A percentile compares a stretch with the other conserved stretches of the same genome.
phyloP scores from a whole-genome alignment of 2,888 invertebrate genomes.

The Lasioglossum malachurum region DNA sequence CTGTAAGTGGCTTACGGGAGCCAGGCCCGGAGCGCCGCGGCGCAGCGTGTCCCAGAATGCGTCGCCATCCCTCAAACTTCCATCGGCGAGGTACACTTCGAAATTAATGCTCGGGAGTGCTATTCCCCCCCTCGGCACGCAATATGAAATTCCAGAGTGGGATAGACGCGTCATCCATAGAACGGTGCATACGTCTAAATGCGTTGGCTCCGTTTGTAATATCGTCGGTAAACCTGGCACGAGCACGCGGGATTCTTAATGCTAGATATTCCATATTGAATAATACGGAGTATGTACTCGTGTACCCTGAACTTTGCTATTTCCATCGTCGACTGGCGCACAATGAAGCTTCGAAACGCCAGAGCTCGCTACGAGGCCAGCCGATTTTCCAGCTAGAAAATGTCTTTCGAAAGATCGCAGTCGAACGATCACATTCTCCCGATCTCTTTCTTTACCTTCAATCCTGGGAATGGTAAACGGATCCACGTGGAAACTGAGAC shows the following conservation, averaged over 20 bases:
- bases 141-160: conserved; percentile 75
- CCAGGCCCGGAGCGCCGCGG: background rate
- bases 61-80: conserved; percentile 46
- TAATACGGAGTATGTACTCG: conserved; percentile 14
- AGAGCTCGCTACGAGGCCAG: background rate
- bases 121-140: conserved; percentile 33
- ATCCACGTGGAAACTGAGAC: background rate
- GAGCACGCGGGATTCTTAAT: conserved; percentile 6
- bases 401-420: background rate
- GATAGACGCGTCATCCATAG: conserved; percentile 75
- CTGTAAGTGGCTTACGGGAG: conserved; percentile 16
- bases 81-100: conserved; percentile 44
- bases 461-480: background rate
- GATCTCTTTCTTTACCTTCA: background rate
- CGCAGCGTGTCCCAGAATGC: conserved; percentile 31
- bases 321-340: background rate
- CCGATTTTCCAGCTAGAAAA: background rate
- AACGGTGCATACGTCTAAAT: background rate
- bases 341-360: background rate
- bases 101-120: conserved; percentile 54
- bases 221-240: conserved; percentile 15
- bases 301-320: background rate
- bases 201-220: conserved; percentile 11
- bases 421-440: background rate
- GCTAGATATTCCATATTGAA: conserved; percentile 12